Evolutionary conservation across 92 coral and sea anemone species (phyloP).

Genomic region (Paramuricea clavata): DNA sequence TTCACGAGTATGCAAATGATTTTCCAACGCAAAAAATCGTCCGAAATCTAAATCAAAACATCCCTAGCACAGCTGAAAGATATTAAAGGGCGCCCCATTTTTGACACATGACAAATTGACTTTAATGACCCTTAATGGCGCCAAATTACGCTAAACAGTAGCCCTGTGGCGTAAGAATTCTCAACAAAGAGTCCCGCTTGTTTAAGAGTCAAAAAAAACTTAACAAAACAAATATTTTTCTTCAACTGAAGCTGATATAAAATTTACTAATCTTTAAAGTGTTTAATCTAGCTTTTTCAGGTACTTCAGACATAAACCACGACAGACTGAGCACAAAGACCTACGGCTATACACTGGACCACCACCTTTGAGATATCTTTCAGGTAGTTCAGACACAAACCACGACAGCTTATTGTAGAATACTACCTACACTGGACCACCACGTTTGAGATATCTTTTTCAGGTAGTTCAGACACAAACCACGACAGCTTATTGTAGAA

Average conservation of each 20-base stretch:
- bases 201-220: neutral
- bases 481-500: too few species aligned
- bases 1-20: too few species aligned
- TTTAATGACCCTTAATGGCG: neutral
- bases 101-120: constrained; percentile 1
- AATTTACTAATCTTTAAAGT: too few species aligned
- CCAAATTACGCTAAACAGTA: neutral
- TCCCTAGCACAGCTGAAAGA: neutral
- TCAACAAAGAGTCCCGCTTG: neutral
- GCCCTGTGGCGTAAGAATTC: neutral
- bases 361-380: neutral
- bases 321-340: neutral
- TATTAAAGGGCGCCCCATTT: neutral
- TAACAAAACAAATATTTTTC: neutral
- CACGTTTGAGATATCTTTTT: too few species aligned
- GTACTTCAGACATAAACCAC: neutral
- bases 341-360: neutral
- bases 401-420: neutral
- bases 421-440: neutral
- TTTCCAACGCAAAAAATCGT: neutral
- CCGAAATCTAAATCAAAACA: neutral
- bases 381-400: neutral
- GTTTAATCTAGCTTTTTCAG: neutral
- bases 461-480: too few species aligned
- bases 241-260: too few species aligned